These are phyloP conservation scores for Drosophila histrio DNA, from an alignment of 2,888 invertebrate genomes.

Conservation along the genomic window DNA sequence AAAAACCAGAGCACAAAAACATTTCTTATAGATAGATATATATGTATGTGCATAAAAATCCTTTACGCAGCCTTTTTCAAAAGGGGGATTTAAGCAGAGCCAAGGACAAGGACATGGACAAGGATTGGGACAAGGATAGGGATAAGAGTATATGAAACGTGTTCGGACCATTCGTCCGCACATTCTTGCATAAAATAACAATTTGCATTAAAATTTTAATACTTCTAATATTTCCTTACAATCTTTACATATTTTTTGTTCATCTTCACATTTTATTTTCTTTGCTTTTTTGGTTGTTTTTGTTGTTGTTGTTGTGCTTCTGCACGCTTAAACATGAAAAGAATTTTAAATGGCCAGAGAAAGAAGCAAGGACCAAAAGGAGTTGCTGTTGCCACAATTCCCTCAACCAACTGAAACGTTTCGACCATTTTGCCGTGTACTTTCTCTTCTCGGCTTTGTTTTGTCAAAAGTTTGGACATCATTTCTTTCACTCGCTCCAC, in stretches of 20 bases:
- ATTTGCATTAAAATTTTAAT: slow-evolving; percentile 78
- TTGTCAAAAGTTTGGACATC: slow-evolving; percentile 61
- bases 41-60: slow-evolving; percentile 58
- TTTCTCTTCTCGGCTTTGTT: slow-evolving; percentile 48
- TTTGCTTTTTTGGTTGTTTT: slow-evolving; percentile 15
- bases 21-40: slow-evolving; percentile 51
- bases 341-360: slow-evolving; percentile 70
- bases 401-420: slow-evolving; percentile 30
- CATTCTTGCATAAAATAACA: slow-evolving; percentile 79
- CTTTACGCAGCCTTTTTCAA: slow-evolving; percentile 73
- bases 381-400: slow-evolving; percentile 39
- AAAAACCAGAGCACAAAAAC: slow-evolving; percentile 52
- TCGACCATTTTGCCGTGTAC: slow-evolving; percentile 34
- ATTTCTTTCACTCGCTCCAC: slow-evolving; percentile 22
- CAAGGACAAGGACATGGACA: slow-evolving; percentile 42
- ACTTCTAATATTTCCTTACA: slow-evolving; percentile 73
- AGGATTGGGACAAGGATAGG: slow-evolving; percentile 14
- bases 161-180: slow-evolving; percentile 41
- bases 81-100: slow-evolving; percentile 63
- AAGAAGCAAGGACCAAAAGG: slow-evolving; percentile 37
- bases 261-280: slow-evolving; percentile 23
- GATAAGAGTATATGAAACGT: slow-evolving; percentile 31
- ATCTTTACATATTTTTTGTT: slow-evolving; percentile 47
- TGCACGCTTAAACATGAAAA: slow-evolving; percentile 75
- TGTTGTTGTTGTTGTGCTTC: slow-evolving; percentile 32